phyloP scores from a whole-genome alignment of 2,888 invertebrate species.

The Leptopilina syphax region DNA sequence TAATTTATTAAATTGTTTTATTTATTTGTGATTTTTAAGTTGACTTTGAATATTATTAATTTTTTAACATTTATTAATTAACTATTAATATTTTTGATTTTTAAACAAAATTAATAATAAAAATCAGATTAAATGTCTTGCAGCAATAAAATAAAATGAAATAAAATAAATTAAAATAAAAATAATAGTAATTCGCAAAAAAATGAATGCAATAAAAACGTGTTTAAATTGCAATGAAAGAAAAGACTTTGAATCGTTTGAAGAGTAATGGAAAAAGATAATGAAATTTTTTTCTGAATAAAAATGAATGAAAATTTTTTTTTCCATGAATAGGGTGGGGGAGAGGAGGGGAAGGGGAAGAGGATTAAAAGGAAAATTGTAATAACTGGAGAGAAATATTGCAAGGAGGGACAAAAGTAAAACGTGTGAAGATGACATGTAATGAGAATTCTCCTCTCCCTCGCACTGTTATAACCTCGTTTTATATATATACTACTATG shows the following conservation, averaged over 20 bases:
- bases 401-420: constrained; percentile 4
- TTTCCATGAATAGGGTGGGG: too few species aligned
- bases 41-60: too few species aligned
- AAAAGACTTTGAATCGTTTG: constrained; percentile 2
- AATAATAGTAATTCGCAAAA: background rate
- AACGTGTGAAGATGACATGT: constrained; percentile 33
- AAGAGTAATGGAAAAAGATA: constrained; percentile 3
- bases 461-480: constrained; percentile 16
- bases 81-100: too few species aligned
- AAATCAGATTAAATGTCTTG: too few species aligned
- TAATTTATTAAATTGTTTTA: too few species aligned
- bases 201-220: background rate
- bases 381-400: background rate
- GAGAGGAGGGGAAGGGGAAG: background rate
- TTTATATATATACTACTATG: background rate
- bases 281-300: background rate
- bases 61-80: too few species aligned
- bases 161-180: background rate
- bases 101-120: too few species aligned
- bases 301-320: background rate
- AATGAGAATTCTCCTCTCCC: constrained; percentile 16
- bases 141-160: too few species aligned
- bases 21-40: too few species aligned
- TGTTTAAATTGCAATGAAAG: constrained; percentile 6
- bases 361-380: background rate